phyloP scores from a whole-genome alignment of 2,797 vertebrate genomes.

The Rhadinocentrus ornatus region DNA sequence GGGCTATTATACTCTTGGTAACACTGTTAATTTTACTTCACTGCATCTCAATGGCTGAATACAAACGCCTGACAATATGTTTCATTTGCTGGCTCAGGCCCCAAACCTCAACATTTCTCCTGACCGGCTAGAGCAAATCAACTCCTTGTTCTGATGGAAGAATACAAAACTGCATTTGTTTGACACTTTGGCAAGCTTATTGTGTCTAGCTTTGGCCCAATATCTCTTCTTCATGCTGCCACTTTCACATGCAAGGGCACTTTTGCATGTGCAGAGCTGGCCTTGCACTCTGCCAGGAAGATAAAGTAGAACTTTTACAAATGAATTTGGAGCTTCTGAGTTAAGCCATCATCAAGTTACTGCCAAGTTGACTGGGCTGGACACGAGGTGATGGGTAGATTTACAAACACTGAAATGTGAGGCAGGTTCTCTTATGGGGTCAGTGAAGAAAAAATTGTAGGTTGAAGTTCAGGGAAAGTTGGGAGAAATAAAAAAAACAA shows the following conservation, averaged over 20 bases:
- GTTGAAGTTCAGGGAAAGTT: constrained; percentile 75
- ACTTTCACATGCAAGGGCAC: constrained; percentile 31
- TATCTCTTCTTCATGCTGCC: constrained; percentile 12
- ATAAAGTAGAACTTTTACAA: constrained; percentile 41
- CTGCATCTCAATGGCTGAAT: constrained; percentile 69
- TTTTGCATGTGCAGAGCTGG: constrained; percentile 18
- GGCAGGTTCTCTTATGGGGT: constrained; percentile 50
- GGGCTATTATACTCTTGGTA: constrained; percentile 58
- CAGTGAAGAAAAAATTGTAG: constrained; percentile 47
- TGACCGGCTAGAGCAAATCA: constrained; percentile 38
- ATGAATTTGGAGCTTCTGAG: constrained; percentile 14
- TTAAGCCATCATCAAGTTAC: constrained; percentile 37
- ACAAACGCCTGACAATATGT: constrained; percentile 63
- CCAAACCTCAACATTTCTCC: constrained; percentile 40
- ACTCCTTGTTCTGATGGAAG: constrained; percentile 44
- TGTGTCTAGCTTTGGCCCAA: constrained; percentile 27
- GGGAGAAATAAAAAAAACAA: constrained; percentile 24
- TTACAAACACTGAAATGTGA: constrained; percentile 76
- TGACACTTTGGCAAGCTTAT: constrained; percentile 41
- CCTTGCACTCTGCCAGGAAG: constrained; percentile 17
- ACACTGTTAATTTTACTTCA: constrained; percentile 73
- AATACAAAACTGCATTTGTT: constrained; percentile 61
- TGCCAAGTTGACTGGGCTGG: constrained; percentile 32
- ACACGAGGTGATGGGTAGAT: constrained; percentile 60
- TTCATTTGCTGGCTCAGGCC: constrained; percentile 47